Base-by-base conservation (phyloP, 2,797 vertebrate species). In the Octomys mimax region DNA sequence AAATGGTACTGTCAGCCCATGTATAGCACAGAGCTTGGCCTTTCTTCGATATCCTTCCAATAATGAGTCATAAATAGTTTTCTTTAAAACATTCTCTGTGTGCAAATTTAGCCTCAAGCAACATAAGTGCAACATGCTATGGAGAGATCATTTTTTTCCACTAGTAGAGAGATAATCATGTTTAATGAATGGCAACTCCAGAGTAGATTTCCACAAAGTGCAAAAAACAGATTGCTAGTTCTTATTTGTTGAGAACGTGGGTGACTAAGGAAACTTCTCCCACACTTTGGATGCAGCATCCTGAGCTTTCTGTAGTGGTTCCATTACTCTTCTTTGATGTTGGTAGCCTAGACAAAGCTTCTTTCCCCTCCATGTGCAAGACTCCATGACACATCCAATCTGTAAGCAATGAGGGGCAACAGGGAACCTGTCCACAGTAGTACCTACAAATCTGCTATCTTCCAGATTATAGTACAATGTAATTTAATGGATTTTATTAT, bases 11-110 rank as follows among this genome's bases (percentile, higher is more conserved):
- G 9, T 12, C 18, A 81, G n/a, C 18, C 26, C 13, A 9, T 18
- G 12, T 83, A 22, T 26, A 46, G 79, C 78, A 78, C 49, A 77
- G 70, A 91, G 0, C 28, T 39, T 57, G 71, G 91, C 9, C 46
- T 96, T 89, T 79, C n/a, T 91, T 94, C 85, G 71, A n/a, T 64
- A 94, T 93, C 68, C 57, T 66, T 85, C 16, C 61, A 89, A 36
- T 33, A 84, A 70, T 33, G 89, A 5, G 7, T 75, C n/a, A 75
- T 42, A 36, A 92, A 88, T 39, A 80, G 12, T 39, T 86, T 83
- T 79, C 33, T 89, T 89, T n/a, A 36, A 80, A 91, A 87, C 52
- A 83, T 90, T 49, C 57, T 62, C 1, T 57, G 18, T 61, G 64
- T 33, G 42, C 61, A 96, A 83, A 92, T 80, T 68, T 57, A 88